Percentiles rank a stretch among this genome's conserved stretches.
Conservation (phyloP, 2,888 invertebrate genomes). For the Chymomyza amoena region DNA sequence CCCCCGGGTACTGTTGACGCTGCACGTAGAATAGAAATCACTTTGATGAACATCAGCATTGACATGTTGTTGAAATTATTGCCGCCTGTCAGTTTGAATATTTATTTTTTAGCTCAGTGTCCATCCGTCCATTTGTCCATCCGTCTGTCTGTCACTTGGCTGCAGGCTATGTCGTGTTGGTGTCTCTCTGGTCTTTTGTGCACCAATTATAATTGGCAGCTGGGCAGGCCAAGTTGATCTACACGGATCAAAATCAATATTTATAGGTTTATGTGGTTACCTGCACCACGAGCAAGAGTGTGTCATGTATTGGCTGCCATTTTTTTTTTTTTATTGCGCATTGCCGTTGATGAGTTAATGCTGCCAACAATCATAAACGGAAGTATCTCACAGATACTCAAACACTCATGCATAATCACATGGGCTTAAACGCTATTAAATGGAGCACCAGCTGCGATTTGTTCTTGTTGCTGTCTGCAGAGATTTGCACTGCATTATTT, state of each 20-base stretch:
- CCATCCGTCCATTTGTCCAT: no score
- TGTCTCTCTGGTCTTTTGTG: conserved; percentile 30
- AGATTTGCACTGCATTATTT: conserved; percentile 63
- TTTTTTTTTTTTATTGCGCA: conserved; percentile 33
- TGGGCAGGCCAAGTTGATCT: conserved; percentile 21
- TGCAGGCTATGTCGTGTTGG: background rate
- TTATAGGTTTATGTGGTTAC: conserved; percentile 24
- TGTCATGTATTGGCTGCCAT: conserved; percentile 13
- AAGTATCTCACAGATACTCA: background rate
- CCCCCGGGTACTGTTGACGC: background rate
- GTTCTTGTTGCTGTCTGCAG: conserved; percentile 46
- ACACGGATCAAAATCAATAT: conserved; percentile 53
- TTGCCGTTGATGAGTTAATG: conserved; percentile 60
- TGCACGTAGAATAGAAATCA: conserved; percentile 41
- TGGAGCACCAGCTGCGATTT: conserved; percentile 23
- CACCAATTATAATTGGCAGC: conserved; percentile 53
- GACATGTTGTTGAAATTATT: conserved; percentile 69
- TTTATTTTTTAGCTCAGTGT: conserved; percentile 54
- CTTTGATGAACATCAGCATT: conserved; percentile 69
- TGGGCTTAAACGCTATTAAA: conserved; percentile 16
- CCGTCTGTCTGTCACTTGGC: conserved; percentile 24
- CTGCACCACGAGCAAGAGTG: background rate
- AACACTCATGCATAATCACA: background rate
- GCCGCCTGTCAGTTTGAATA: conserved; percentile 61
- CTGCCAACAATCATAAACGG: conserved; percentile 56